A percentile compares a stretch with the other conserved stretches of the same genome.
phyloP scores from a whole-genome alignment of 2,888 invertebrate species.

The Orthosia cruda region DNA sequence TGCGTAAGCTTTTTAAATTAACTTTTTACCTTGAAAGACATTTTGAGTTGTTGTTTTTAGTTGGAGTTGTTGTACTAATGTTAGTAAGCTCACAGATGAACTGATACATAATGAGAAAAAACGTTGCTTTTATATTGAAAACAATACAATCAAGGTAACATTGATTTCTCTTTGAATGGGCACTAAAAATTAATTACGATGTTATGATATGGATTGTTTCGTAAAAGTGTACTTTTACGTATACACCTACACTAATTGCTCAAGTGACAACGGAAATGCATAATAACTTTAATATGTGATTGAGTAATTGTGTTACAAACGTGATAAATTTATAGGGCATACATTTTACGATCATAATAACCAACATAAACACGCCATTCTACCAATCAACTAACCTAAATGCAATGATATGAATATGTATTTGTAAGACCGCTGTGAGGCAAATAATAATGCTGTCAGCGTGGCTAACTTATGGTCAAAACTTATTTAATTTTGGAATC shows the following conservation, averaged over 20 bases:
- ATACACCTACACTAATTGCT: constrained; percentile 58
- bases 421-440: no score
- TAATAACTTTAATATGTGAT: constrained; percentile 15
- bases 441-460: no score
- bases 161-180: constrained; percentile 56
- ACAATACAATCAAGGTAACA: constrained; percentile 55
- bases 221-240: constrained; percentile 58
- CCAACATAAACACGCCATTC: neutral
- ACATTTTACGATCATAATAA: neutral
- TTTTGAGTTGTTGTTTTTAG: constrained; percentile 12
- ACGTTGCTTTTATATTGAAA: constrained; percentile 53
- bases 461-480: no score
- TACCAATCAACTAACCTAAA: neutral
- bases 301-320: constrained; percentile 1
- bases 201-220: constrained; percentile 48
- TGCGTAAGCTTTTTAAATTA: neutral
- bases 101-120: constrained; percentile 63
- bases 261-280: constrained; percentile 41
- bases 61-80: constrained; percentile 2
- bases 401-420: neutral
- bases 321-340: neutral
- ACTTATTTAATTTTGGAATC: no score
- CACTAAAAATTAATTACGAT: constrained; percentile 53
- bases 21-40: constrained; percentile 50
- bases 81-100: constrained; percentile 38